Conservation (phyloP, 2,113 vertebrate genomes). For the Hydrochoerus hydrochaeris region DNA sequence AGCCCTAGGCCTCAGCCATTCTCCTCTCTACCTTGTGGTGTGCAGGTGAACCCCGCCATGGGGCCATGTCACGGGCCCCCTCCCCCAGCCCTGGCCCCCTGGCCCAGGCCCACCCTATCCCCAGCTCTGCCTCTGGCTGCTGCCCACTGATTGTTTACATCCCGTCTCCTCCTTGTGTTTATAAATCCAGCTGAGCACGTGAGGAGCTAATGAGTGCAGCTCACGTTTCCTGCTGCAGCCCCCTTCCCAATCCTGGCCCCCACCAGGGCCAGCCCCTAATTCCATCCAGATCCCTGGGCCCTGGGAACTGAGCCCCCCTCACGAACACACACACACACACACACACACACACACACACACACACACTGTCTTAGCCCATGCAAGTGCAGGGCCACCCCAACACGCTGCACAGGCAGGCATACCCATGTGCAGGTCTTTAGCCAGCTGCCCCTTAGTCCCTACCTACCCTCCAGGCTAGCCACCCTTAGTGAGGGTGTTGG, state of each 20-base stretch:
- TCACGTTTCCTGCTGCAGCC: constrained; percentile 80
- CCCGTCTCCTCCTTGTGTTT: constrained; percentile 80
- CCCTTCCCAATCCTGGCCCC: constrained; percentile 75
- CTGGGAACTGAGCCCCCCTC: constrained; percentile 69
- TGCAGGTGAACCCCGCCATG: constrained; percentile 56
- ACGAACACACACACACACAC: neutral
- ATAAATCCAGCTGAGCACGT: constrained; percentile 82
- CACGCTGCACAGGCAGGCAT: constrained; percentile 28
- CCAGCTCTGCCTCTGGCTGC: constrained; percentile 77
- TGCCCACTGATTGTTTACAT: constrained; percentile 82
- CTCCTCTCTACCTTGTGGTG: neutral
- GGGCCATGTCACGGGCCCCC: neutral
- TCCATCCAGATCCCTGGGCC: constrained; percentile 83
- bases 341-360: neutral
- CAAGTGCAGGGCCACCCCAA: constrained; percentile 48
- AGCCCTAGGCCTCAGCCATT: neutral
- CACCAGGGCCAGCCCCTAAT: constrained; percentile 74
- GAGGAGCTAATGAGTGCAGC: constrained; percentile 82
- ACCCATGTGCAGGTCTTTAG: neutral
- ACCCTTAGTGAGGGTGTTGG: neutral
- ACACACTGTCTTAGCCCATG: neutral
- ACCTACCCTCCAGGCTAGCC: constrained; percentile 30
- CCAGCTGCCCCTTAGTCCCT: neutral
- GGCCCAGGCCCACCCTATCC: neutral
- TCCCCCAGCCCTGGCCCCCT: constrained; percentile 46